Evolutionary conservation across 1,140 invertebrate genomes (phyloP).

Genomic region (Delia radicum): DNA sequence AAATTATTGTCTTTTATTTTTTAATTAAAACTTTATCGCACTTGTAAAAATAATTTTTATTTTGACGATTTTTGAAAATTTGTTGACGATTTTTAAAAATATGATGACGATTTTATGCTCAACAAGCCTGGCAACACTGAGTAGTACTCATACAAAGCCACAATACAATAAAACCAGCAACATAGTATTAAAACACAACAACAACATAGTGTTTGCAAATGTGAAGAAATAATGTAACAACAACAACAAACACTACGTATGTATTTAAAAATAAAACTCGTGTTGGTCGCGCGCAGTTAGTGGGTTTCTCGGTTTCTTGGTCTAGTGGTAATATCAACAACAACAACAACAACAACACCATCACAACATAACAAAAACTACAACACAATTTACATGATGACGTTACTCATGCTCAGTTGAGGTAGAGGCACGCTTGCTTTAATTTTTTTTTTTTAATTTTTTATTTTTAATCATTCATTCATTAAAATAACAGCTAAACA

Average conservation of each 20-base stretch:
- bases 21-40: too few species aligned
- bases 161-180: background rate
- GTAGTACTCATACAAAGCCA: background rate
- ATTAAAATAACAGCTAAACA: background rate
- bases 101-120: too few species aligned
- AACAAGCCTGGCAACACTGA: too few species aligned
- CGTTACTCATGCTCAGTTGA: background rate
- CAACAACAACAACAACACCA: background rate
- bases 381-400: background rate
- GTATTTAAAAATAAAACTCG: background rate
- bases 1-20: too few species aligned
- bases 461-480: background rate
- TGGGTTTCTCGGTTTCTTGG: slow-evolving; percentile 8
- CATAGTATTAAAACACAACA: too few species aligned
- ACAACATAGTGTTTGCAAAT: background rate
- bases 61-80: too few species aligned
- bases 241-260: background rate
- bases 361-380: background rate
- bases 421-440: background rate
- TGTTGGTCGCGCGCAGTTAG: background rate
- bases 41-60: too few species aligned
- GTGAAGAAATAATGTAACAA: background rate
- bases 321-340: background rate
- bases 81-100: too few species aligned
- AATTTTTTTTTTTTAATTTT: background rate